phyloP scores from a whole-genome alignment of 2,888 invertebrate genomes.

The Zeuzera pyrina region DNA sequence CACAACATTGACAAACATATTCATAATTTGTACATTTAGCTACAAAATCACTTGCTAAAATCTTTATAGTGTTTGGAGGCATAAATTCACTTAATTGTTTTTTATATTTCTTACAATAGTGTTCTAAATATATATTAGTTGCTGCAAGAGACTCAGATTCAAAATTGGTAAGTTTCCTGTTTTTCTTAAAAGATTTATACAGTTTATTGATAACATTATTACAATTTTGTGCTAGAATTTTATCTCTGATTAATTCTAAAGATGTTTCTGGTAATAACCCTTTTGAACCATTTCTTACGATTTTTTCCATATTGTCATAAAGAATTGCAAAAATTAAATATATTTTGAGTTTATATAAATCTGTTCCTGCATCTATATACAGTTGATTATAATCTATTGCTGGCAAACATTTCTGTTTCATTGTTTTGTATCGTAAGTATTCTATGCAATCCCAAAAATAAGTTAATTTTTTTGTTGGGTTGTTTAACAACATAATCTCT shows the following conservation, averaged over 20 bases:
- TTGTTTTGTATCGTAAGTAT: constrained; percentile 35
- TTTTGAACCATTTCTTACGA: constrained; percentile 20
- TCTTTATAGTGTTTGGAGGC: constrained; percentile 17
- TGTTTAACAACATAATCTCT: constrained; percentile 31
- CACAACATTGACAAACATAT: constrained; percentile 49
- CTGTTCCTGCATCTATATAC: constrained; percentile 24
- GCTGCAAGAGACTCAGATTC: constrained; percentile 32
- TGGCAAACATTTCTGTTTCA: constrained; percentile 39
- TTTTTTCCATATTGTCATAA: constrained; percentile 26
- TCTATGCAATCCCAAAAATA: constrained; percentile 48
- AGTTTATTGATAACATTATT: too few relatives aligned
- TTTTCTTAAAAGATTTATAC: constrained; percentile 19
- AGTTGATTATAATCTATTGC: constrained; percentile 28
- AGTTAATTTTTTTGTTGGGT: constrained; percentile 35
- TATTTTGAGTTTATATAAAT: constrained; percentile 44
- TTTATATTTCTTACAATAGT: constrained; percentile 36
- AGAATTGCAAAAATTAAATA: constrained; percentile 36
- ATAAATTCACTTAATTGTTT: constrained; percentile 20
- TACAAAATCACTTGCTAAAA: background rate
- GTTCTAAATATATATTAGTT: constrained; percentile 35
- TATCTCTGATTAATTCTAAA: constrained; percentile 35
- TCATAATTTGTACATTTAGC: constrained; percentile 10
- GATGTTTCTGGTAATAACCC: constrained; percentile 34
- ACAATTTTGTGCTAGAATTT: constrained; percentile 47
- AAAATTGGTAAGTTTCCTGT: constrained; percentile 17